Percentiles rank a stretch among this genome's conserved stretches.
These are phyloP conservation scores for Podocnemis expansa DNA, from an alignment of 2,113 vertebrate genomes.

Conservation along the genomic window DNA sequence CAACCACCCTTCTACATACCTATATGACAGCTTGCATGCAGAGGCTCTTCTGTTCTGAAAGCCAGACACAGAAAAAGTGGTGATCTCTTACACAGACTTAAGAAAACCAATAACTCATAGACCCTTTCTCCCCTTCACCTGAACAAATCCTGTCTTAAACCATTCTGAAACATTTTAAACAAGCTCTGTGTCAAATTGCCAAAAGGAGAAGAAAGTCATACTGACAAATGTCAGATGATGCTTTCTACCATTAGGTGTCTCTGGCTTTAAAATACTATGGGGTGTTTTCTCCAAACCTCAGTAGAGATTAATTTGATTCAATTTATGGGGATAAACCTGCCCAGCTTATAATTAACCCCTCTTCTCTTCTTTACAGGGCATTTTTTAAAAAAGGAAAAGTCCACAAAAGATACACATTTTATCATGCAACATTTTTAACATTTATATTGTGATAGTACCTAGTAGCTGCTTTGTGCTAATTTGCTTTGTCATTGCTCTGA, in stretches of 20 bases:
- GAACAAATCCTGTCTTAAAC: not conserved
- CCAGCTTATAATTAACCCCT: not conserved
- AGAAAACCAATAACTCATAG: not conserved
- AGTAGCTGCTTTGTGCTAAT: not conserved
- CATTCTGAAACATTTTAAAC: not conserved
- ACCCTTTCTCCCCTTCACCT: not conserved
- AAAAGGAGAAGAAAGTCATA: not conserved
- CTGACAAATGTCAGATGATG: not conserved
- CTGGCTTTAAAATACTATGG: not conserved
- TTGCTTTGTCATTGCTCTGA: not conserved
- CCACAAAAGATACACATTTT: not conserved
- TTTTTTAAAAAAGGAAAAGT: not conserved
- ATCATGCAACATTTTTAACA: not conserved
- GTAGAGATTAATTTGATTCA: not conserved
- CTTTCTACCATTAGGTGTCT: not conserved
- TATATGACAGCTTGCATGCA: not conserved
- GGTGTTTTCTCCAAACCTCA: not conserved
- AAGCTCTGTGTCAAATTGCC: not conserved
- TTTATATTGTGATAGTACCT: not conserved
- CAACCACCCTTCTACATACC: fast-evolving
- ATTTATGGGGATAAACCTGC: not conserved
- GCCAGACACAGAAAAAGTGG: not conserved
- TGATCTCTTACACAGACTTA: fast-evolving
- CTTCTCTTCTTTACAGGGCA: not conserved
- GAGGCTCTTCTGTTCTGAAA: not conserved